Base-by-base conservation (phyloP, 2,797 vertebrate genomes). In the Coluber constrictor region DNA sequence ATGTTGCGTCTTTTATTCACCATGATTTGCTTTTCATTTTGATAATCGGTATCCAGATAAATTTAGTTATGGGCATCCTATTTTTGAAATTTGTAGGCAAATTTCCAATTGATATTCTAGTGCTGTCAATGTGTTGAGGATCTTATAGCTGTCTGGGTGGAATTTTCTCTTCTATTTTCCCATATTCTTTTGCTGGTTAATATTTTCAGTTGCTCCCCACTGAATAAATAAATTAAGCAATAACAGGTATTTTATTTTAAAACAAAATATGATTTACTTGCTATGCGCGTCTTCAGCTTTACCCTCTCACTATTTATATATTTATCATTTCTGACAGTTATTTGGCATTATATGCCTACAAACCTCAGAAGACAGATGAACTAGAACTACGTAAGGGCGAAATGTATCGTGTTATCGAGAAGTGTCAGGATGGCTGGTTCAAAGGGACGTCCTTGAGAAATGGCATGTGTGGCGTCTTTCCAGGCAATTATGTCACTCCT, bases 391-490 rank as follows among this genome's bases (percentile, higher is more conserved):
- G 98, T 95, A 99, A 99, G 97, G 99, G 99, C 0, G 99, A 99
- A 97, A 99, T 99, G 98, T 99, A 99, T 96, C 98, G 99, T 0
- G 99, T 99, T 96, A 99, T 98, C n/a, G 99, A 99, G 97, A 99
- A 99, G 97, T 99, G 99, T 96, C 99, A 99, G 96, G 99, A 99
- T 0, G 99, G 99, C 87, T 99, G 99, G 99, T 99, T 99, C 97
- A 99, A 99, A 97, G 99, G 99, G 56, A 99, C 98, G 0, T 99
- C 99, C 0, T 97, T 99, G 95, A 98, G 98, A 95, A 99, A 98
- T 0, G 99, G 98, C 1, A 98, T 98, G 92, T 99, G 99, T 0
- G 99, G 99, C 0, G 99, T 99, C 95, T 99, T 99, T 96, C 99
- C 99, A 0, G 99, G 99, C 92, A 99, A 99, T 98, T 99, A 99